Evolutionary conservation across 2,888 invertebrate genomes (phyloP).

Genomic region (Ethmia dodecea): DNA sequence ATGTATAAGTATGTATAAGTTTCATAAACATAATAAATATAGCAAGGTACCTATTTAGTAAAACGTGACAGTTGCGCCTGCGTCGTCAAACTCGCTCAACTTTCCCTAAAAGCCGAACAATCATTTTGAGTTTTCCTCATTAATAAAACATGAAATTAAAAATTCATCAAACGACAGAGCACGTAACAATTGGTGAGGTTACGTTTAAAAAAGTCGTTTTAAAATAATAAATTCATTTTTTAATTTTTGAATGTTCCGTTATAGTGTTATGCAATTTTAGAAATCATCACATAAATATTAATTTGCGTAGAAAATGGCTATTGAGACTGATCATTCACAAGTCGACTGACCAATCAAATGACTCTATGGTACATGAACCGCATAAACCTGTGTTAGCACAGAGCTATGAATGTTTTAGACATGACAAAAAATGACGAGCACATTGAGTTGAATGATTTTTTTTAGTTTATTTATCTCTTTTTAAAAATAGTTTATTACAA

Average conservation of each 20-base stretch:
- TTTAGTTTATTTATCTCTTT: too few relatives aligned
- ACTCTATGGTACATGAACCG: constrained; percentile 24
- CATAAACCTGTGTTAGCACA: constrained; percentile 7
- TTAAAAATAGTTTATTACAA: too few relatives aligned
- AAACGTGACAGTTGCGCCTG: too few relatives aligned
- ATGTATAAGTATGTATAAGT: too few relatives aligned
- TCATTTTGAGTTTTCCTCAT: not conserved
- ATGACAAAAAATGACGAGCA: too few relatives aligned
- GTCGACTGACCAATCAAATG: constrained; percentile 29
- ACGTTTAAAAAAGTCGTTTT: constrained; percentile 2
- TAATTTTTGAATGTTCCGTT: constrained; percentile 5
- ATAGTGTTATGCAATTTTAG: constrained; percentile 39
- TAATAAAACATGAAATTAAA: not conserved
- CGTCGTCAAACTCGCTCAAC: too few relatives aligned
- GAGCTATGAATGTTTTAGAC: constrained; percentile 22
- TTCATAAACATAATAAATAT: too few relatives aligned
- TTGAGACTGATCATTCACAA: constrained; percentile 33
- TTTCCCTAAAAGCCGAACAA: too few relatives aligned
- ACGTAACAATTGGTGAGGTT: constrained; percentile 4
- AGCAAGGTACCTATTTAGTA: too few relatives aligned
- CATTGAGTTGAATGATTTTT: too few relatives aligned
- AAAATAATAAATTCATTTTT: constrained; percentile 3
- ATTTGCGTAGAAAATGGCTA: constrained; percentile 38
- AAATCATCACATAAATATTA: constrained; percentile 41
- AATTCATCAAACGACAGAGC: not conserved